These are phyloP conservation scores for Pecten maximus DNA, from an alignment of 2,888 invertebrate species.

Conservation along the genomic window DNA sequence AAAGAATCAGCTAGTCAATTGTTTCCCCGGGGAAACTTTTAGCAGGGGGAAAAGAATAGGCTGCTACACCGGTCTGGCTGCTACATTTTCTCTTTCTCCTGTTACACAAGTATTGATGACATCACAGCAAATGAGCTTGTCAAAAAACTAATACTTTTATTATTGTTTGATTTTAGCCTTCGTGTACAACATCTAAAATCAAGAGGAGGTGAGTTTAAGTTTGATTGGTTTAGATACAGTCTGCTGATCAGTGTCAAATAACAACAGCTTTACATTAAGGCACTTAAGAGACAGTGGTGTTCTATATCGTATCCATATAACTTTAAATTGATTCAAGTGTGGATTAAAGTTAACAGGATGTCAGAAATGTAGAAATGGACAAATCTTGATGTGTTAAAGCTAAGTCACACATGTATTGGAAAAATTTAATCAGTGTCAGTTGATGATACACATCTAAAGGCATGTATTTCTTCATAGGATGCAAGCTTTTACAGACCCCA, in stretches of 20 bases:
- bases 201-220: neutral
- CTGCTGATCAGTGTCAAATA: neutral
- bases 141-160: neutral
- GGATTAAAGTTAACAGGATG: neutral
- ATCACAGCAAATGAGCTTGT: neutral
- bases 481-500: neutral
- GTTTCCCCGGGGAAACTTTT: too few species aligned
- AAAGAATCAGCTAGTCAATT: too few species aligned
- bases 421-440: neutral
- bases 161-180: neutral
- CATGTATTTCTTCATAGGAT: neutral
- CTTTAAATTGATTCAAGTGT: neutral
- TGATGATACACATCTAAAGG: neutral
- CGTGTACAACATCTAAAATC: neutral
- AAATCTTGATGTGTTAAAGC: neutral
- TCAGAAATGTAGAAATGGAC: neutral
- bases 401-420: neutral
- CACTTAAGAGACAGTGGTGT: neutral
- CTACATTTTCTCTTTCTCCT: too few species aligned
- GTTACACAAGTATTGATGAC: constrained; percentile 1
- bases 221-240: neutral
- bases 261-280: neutral
- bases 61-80: too few species aligned
- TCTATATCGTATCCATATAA: neutral
- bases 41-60: too few species aligned